Evolutionary conservation across 2,113 vertebrate genomes (phyloP).

Genomic region (Rhagologus leucostigma): DNA sequence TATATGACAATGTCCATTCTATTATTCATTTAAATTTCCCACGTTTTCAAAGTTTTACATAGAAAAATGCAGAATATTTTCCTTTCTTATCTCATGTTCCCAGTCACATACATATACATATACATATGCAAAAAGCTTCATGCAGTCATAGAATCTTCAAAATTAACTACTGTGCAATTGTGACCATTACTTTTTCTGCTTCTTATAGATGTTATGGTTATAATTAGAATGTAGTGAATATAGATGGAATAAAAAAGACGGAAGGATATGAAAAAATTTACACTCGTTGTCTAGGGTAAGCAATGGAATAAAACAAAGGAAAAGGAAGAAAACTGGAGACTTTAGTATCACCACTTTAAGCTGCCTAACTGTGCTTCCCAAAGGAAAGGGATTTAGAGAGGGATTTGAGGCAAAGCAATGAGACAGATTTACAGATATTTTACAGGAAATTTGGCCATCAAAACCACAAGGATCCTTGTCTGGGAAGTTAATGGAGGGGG

Average conservation of each 20-base stretch:
- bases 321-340: neutral
- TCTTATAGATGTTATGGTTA: neutral
- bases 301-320: neutral
- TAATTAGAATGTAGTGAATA: neutral
- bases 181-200: neutral
- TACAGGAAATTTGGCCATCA: neutral
- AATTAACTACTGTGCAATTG: neutral
- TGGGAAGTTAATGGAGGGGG: neutral
- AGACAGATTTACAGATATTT: neutral
- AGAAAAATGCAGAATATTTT: neutral
- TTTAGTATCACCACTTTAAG: neutral
- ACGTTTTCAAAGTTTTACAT: neutral
- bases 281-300: neutral
- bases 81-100: neutral
- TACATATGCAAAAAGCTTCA: neutral
- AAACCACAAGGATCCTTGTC: neutral
- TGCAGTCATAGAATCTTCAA: neutral
- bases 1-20: neutral
- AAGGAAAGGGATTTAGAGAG: neutral
- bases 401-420: neutral
- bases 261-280: neutral
- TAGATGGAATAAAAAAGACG: neutral
- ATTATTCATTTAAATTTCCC: neutral
- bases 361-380: neutral
- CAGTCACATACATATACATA: neutral